Conservation (phyloP, 2,797 vertebrate species). For the Enteromius afrohamiltoni region DNA sequence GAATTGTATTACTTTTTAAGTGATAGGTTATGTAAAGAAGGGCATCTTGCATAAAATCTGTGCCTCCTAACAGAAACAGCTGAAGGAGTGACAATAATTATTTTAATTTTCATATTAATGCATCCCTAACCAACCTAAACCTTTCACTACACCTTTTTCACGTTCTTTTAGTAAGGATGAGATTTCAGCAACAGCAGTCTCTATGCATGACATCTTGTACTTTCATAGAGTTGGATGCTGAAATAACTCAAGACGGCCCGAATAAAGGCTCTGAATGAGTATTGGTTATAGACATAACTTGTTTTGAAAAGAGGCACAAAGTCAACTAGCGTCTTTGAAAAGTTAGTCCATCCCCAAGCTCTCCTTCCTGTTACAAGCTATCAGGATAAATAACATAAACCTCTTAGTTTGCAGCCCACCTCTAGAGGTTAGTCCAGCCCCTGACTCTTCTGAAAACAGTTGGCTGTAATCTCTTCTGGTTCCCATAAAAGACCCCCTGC, state of each 20-base stretch:
- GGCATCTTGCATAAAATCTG: background rate
- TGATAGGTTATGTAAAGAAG: background rate
- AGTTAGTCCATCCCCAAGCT: constrained; percentile 36
- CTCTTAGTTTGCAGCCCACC: constrained; percentile 45
- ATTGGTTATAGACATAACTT: background rate
- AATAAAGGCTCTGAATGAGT: background rate
- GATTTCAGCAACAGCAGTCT: background rate
- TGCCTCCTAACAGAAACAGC: background rate
- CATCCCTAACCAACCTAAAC: background rate
- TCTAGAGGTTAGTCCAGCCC: constrained; percentile 51
- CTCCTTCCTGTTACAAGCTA: constrained; percentile 35
- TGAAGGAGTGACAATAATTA: background rate
- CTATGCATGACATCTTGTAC: background rate
- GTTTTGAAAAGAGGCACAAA: constrained; percentile 3
- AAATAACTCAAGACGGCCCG: background rate
- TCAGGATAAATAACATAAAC: constrained; percentile 52
- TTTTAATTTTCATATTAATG: background rate
- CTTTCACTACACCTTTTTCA: background rate
- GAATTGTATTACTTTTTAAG: background rate
- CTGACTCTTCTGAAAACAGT: constrained; percentile 34
- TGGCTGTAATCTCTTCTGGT: constrained; percentile 77
- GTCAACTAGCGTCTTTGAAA: constrained; percentile 48
- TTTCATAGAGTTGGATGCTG: background rate
- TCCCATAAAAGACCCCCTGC: constrained; percentile 67
- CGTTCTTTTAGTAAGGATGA: background rate